Conservation (phyloP, 2,113 vertebrate species). For the Ondatra zibethicus region DNA sequence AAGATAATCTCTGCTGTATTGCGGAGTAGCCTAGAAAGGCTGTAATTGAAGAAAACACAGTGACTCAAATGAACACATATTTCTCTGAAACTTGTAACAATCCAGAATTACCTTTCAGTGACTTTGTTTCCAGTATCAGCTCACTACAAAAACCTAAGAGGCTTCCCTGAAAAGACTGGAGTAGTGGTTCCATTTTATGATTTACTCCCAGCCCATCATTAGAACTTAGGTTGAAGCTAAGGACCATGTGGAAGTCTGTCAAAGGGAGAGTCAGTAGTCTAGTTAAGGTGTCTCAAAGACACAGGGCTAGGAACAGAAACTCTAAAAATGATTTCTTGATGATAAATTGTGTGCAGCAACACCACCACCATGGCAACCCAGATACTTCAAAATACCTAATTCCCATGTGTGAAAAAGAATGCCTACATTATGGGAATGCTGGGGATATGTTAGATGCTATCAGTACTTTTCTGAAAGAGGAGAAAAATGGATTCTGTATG, state of each 20-base stretch:
- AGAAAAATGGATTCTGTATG: background rate
- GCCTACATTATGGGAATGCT: background rate
- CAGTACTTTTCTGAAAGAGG: background rate
- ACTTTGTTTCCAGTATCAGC: rapidly evolving
- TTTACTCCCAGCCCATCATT: background rate
- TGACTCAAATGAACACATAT: background rate
- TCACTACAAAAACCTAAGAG: background rate
- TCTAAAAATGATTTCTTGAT: background rate
- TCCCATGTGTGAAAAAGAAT: background rate
- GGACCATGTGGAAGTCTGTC: background rate
- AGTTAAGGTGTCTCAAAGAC: background rate
- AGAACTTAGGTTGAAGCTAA: background rate
- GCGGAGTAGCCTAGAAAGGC: background rate
- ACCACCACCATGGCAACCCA: background rate
- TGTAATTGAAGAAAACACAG: background rate
- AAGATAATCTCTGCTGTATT: too few species aligned
- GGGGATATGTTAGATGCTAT: background rate
- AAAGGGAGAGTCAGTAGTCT: background rate
- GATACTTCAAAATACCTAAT: background rate
- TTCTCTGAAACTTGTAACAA: too few species aligned
- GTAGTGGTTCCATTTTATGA: background rate
- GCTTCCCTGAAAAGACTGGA: rapidly evolving
- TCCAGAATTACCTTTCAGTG: rapidly evolving
- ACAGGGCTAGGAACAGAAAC: background rate
- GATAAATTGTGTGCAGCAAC: too few species aligned